Percentiles rank a stretch among this genome's conserved stretches.
Evolutionary conservation across 92 coral and sea anemone genomes (phyloP).

Genomic region (Phymanthus crucifer): DNA sequence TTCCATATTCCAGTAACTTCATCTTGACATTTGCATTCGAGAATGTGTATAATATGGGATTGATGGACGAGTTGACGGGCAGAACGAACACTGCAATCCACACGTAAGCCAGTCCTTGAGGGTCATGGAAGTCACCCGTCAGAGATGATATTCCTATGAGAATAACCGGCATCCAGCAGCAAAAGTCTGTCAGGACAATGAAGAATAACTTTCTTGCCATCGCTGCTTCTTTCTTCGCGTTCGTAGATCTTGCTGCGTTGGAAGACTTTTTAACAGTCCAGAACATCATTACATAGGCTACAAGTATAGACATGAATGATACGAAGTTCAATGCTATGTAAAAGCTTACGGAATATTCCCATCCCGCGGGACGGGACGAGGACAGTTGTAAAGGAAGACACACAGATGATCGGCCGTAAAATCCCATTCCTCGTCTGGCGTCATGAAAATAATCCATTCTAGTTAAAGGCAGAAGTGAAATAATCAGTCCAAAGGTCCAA

Average conservation of each 20-base stretch:
- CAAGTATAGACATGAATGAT: constrained; percentile 59
- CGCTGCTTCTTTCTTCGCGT: constrained; percentile 46
- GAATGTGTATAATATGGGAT: constrained; percentile 74
- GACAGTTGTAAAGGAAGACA: constrained; percentile 67
- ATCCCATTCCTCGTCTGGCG: constrained; percentile 35
- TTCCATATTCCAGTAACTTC: constrained; percentile 12
- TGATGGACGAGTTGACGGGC: constrained; percentile 76
- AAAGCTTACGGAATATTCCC: constrained; percentile 69
- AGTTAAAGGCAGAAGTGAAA: constrained; percentile 22
- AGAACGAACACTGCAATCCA: constrained; percentile 79
- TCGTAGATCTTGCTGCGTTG: constrained; percentile 54
- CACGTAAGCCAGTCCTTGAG: constrained; percentile 54
- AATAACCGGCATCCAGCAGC: constrained; percentile 77
- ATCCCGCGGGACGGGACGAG: constrained; percentile 59
- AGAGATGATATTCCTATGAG: constrained; percentile 53
- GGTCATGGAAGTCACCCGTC: constrained; percentile 64
- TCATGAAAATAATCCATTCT: constrained; percentile 25
- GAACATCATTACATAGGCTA: constrained; percentile 56
- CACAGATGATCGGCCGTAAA: constrained; percentile 74
- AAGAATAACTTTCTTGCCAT: constrained; percentile 54
- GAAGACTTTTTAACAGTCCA: constrained; percentile 40
- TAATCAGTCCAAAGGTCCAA: constrained; percentile 16
- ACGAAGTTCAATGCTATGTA: constrained; percentile 55
- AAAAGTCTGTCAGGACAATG: constrained; percentile 61
- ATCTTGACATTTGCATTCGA: constrained; percentile 50